A percentile compares a stretch with the other conserved stretches of the same genome.
Evolutionary conservation across 2,888 invertebrate genomes (phyloP).

Genomic region (Himalopsyche tibetana): DNA sequence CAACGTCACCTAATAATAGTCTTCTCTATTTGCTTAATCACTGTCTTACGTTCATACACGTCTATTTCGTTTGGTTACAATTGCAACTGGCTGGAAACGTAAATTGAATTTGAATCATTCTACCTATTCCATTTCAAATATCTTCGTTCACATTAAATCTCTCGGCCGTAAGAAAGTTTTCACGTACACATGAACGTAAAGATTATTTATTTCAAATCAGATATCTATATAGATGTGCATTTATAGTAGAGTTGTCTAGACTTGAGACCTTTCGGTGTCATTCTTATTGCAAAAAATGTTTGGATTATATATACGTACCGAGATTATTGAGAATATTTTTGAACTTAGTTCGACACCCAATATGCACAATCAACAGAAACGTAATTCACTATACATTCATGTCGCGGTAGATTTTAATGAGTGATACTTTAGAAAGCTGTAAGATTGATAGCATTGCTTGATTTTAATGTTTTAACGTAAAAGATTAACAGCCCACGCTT

Average conservation of each 20-base stretch:
- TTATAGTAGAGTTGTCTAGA: conserved; percentile 23
- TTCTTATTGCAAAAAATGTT: conserved; percentile 5
- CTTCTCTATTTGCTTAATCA: no score
- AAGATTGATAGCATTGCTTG: background rate
- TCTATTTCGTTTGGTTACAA: no score
- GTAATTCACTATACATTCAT: no score
- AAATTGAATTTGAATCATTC: background rate
- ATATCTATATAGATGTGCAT: background rate
- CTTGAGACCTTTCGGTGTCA: conserved; percentile 27
- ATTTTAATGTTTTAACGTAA: background rate
- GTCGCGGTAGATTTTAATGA: no score
- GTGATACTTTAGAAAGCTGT: background rate
- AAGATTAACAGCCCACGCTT: background rate
- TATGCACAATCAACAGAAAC: no score
- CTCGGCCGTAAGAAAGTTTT: conserved; percentile 19
- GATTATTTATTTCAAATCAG: conserved; percentile 11
- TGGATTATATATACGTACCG: background rate
- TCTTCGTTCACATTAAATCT: background rate
- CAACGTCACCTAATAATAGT: no score
- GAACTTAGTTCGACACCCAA: no score
- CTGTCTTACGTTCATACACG: no score
- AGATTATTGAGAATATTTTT: no score
- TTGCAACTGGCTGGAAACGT: no score
- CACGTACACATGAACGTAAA: background rate
- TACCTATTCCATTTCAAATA: background rate